These are phyloP conservation scores for Drosophila oshimai DNA, from an alignment of 1,140 invertebrate species.

Conservation along the genomic window DNA sequence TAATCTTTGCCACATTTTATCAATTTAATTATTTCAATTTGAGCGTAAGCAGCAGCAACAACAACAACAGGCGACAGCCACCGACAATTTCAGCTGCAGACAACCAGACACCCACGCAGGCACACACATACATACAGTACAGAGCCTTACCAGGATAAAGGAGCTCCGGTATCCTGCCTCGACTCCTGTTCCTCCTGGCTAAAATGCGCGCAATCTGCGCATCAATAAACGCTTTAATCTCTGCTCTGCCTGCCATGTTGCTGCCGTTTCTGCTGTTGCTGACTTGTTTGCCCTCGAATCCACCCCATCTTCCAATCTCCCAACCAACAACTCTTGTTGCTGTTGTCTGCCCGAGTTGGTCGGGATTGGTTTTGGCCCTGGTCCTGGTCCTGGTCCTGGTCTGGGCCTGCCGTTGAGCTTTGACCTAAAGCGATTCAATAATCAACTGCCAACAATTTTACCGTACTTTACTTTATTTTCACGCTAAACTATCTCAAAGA, in stretches of 20 bases:
- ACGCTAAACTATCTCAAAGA: constrained; percentile 81
- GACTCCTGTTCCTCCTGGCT: constrained; percentile 66
- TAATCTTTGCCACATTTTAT: constrained; percentile 82
- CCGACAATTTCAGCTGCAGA: constrained; percentile 67
- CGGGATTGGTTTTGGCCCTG: constrained; percentile 26
- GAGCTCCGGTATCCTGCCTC: constrained; percentile 46
- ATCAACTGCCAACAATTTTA: constrained; percentile 81
- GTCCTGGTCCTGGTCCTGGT: constrained; percentile 1
- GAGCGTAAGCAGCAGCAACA: constrained; percentile 71
- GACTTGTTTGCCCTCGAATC: constrained; percentile 47
- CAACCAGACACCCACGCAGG: constrained; percentile 15
- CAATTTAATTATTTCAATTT: constrained; percentile 82
- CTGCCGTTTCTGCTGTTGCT: constrained; percentile 59
- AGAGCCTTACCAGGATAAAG: no score
- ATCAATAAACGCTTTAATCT: constrained; percentile 82
- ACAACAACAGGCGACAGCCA: constrained; percentile 48
- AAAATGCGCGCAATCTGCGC: constrained; percentile 81
- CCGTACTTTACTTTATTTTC: constrained; percentile 81
- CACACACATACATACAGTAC: constrained; percentile 14
- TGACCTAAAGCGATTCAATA: constrained; percentile 81
- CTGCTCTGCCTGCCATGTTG: constrained; percentile 62
- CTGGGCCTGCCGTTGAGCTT: constrained; percentile 67
- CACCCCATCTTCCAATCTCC: not conserved
- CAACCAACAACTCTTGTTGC: constrained; percentile 9
- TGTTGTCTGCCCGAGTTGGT: constrained; percentile 28